These are phyloP conservation scores for Panurus biarmicus DNA, from an alignment of 2,113 vertebrate species.

Conservation along the genomic window DNA sequence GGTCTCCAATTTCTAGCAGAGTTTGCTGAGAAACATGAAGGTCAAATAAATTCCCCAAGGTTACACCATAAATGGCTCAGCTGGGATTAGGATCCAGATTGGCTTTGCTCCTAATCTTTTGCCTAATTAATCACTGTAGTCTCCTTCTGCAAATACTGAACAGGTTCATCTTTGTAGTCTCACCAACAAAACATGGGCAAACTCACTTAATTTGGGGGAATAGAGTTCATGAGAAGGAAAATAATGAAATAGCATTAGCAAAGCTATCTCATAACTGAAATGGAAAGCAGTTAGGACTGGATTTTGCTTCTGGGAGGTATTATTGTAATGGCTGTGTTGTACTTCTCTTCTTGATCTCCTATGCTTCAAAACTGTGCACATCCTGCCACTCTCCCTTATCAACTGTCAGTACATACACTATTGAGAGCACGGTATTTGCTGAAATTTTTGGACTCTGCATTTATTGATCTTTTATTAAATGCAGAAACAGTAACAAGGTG, in stretches of 20 bases:
- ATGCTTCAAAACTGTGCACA: background rate
- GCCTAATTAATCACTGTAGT: background rate
- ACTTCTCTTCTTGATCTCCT: background rate
- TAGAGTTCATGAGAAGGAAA: background rate
- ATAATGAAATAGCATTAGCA: background rate
- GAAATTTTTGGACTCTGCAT: background rate
- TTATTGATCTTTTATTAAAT: background rate
- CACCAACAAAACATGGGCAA: background rate
- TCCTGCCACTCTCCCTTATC: background rate
- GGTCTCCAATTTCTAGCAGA: conserved; percentile 34
- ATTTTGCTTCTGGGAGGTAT: background rate
- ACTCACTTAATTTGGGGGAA: background rate
- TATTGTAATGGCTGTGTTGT: background rate
- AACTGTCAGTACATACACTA: background rate
- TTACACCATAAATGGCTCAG: conserved; percentile 43
- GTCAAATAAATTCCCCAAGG: conserved; percentile 51
- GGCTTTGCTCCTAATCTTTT: conserved; percentile 37
- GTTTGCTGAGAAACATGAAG: conserved; percentile 30
- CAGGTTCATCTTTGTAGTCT: background rate
- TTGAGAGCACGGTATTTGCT: background rate
- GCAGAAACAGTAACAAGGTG: background rate
- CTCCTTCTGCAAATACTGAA: background rate
- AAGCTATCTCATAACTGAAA: background rate
- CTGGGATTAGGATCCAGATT: conserved; percentile 37
- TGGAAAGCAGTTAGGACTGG: background rate